phyloP scores from a whole-genome alignment of 2,888 invertebrate genomes.

The Glaucopsyche alexis region DNA sequence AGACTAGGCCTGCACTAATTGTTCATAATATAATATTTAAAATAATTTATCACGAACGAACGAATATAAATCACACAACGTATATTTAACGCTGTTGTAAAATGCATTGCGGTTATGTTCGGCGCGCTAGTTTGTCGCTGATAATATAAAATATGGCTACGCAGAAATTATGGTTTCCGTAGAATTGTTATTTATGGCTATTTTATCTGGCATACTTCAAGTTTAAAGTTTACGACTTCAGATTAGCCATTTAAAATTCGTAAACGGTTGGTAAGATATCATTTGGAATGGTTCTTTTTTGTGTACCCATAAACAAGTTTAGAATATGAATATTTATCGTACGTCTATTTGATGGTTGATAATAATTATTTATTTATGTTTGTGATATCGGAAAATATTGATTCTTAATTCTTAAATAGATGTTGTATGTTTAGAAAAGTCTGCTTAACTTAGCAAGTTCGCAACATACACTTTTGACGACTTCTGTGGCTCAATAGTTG shows the following conservation, averaged over 20 bases:
- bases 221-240: conserved; percentile 20
- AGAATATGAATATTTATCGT: too few species aligned
- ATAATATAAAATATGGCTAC: conserved; percentile 26
- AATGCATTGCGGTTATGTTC: conserved; percentile 20
- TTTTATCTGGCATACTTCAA: conserved; percentile 14
- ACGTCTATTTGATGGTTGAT: too few species aligned
- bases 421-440: too few species aligned
- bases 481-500: too few species aligned
- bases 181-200: conserved; percentile 21
- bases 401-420: too few species aligned
- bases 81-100: conserved; percentile 3
- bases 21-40: neutral
- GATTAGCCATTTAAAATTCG: neutral
- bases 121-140: conserved; percentile 11
- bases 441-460: too few species aligned
- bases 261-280: too few species aligned
- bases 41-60: conserved; percentile 1
- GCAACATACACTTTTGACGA: too few species aligned
- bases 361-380: too few species aligned
- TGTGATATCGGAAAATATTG: too few species aligned
- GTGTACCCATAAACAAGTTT: too few species aligned
- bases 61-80: conserved; percentile 16
- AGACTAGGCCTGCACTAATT: neutral
- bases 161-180: conserved; percentile 18
- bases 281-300: too few species aligned